Base-by-base conservation (phyloP, 1,140 invertebrate species). In the Brachionus koreanus region DNA sequence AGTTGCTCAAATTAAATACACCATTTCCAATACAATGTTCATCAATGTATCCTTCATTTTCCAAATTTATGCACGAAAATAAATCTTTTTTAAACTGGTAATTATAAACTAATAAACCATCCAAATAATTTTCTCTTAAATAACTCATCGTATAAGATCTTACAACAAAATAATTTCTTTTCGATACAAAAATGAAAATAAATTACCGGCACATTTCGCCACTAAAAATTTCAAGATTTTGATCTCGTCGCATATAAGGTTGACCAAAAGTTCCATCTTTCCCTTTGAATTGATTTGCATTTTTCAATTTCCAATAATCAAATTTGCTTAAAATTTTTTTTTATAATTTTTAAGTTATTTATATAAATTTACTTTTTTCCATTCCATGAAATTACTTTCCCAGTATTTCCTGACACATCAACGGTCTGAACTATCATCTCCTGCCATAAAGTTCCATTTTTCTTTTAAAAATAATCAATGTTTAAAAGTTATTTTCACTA, bases 1-100 rank as follows among this genome's bases (percentile, higher is more conserved):
- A 82, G 16, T 13, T 57, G 37, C 79, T 82, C 5, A 82, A 10
- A 52, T 82, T 65, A 33, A 67, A 57, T 23, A 82, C 61, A 43
- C 79, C 79, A 6, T 65, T 42, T 19, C 77, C 77, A n/a, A 82
- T 13, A 69, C 77, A 82, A n/a, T 39, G 12, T 29, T 25, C 12
- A 29, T 39, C 33, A 69, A 61, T 37, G 10, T 42, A 82, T 1
- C 57, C 79, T 19, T n/a, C 61, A 25, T 82, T 65, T 42, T 82
- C 33, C 25, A 46, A 16, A 52, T 77, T 77, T n/a, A 57, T 43
- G 3, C 19, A 43, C 16, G 33, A 42, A 37, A 82, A 82, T 35
- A 82, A 13, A 35, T 65, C 37, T 12, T 29, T 9, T 6, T 35
- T 35, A n/a, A 82, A 82, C 25, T 82, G 77, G 35, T n/a, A 81